phyloP scores from a whole-genome alignment of 2,113 vertebrate species.

The Bos javanicus region DNA sequence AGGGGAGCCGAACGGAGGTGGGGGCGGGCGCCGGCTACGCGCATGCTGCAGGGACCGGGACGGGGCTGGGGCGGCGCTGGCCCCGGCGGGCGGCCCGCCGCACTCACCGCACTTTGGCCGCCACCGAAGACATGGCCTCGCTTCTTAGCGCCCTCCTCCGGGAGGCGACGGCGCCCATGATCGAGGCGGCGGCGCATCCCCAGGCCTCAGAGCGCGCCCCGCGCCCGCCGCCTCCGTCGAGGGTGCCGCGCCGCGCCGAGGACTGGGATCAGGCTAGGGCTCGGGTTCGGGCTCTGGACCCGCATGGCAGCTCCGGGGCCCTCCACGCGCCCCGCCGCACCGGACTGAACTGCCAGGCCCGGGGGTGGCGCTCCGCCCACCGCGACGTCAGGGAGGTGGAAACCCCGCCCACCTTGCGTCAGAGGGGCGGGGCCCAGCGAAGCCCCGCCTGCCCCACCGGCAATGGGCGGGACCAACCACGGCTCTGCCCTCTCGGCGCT shows the following conservation, averaged over 20 bases:
- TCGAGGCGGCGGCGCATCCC: constrained; percentile 77
- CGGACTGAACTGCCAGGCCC: neutral
- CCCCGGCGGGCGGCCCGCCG: neutral
- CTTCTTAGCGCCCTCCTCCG: constrained; percentile 92
- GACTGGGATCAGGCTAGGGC: neutral
- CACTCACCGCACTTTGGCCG: constrained; percentile 96
- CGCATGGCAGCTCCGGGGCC: constrained; percentile 52
- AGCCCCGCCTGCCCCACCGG: neutral
- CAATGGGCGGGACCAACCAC: neutral
- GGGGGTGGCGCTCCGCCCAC: constrained; percentile 24
- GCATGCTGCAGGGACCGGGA: neutral
- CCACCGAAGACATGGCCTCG: constrained; percentile 94
- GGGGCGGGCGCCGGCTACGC: neutral
- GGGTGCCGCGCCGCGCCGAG: constrained; percentile 27
- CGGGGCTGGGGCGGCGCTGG: neutral
- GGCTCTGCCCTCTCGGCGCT: neutral
- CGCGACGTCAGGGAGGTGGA: neutral
- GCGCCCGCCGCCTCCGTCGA: constrained; percentile 70
- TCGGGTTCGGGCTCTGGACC: neutral
- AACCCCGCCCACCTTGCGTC: neutral
- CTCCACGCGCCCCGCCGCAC: constrained; percentile 32
- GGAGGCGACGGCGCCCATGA: constrained; percentile 95
- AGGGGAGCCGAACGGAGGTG: neutral
- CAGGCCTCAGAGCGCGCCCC: constrained; percentile 69
- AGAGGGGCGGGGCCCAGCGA: neutral